Conservation (phyloP, 2,113 vertebrate species). For the Puffinus mauretanicus region DNA sequence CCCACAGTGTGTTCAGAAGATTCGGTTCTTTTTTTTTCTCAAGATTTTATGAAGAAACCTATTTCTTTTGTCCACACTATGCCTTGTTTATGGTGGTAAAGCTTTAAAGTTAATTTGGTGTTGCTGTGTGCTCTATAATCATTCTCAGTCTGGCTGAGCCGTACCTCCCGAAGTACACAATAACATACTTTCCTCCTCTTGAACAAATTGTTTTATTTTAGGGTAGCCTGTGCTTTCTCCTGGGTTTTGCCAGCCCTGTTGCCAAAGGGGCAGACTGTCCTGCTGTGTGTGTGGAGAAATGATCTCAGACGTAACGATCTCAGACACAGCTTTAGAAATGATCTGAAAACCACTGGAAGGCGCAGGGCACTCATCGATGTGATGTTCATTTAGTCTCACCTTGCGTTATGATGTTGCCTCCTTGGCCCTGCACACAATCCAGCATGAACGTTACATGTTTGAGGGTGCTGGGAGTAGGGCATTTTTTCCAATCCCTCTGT, state of each 20-base stretch:
- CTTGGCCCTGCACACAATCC: background rate
- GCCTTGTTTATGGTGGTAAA: background rate
- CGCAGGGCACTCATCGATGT: background rate
- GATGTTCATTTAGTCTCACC: background rate
- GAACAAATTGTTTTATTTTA: background rate
- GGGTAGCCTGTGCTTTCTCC: background rate
- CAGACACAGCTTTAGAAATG: background rate
- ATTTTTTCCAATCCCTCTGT: background rate
- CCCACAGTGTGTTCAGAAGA: background rate
- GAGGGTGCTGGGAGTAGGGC: background rate
- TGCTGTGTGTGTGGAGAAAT: background rate
- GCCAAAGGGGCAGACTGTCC: background rate
- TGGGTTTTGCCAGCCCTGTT: background rate
- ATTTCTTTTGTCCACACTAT: background rate
- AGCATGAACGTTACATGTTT: accelerated
- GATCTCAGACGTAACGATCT: background rate
- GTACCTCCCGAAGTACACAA: accelerated
- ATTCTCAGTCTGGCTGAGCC: background rate
- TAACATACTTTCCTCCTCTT: background rate
- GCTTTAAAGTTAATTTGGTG: background rate
- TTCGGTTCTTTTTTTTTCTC: accelerated
- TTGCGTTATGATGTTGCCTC: background rate
- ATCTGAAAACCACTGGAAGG: background rate
- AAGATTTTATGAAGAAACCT: background rate
- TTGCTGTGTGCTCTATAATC: background rate